Evolutionary conservation across 2,888 invertebrate genomes (phyloP).

Genomic region (Aquatica leii): DNA sequence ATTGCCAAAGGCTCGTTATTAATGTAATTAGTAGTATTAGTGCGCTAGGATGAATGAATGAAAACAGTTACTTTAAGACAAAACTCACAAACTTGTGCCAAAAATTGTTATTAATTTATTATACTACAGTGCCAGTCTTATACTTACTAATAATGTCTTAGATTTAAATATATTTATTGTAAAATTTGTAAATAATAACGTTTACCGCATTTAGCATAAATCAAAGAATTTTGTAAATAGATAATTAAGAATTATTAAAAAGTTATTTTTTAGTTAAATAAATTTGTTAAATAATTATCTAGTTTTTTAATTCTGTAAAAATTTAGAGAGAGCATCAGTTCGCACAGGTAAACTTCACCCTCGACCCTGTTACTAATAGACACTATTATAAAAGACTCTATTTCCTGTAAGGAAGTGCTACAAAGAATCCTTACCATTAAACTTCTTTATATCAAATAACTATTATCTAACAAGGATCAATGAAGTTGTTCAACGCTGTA

Average conservation of each 20-base stretch:
- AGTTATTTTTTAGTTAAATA: constrained; percentile 21
- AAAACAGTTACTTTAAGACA: not conserved
- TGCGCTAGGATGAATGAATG: constrained; percentile 10
- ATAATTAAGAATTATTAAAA: constrained; percentile 8
- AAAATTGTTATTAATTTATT: constrained; percentile 10
- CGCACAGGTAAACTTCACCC: constrained; percentile 1
- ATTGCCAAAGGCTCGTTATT: constrained; percentile 36
- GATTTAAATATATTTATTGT: constrained; percentile 6
- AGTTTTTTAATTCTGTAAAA: not conserved
- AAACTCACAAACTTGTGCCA: constrained; percentile 6
- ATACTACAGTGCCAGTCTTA: constrained; percentile 22
- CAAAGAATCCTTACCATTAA: constrained; percentile 10
- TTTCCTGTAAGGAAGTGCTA: constrained; percentile 21
- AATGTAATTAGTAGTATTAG: constrained; percentile 20
- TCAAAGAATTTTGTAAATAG: constrained; percentile 15
- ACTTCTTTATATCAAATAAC: not conserved
- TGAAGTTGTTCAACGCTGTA: no score
- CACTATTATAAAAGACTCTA: constrained; percentile 16
- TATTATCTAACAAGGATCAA: not conserved
- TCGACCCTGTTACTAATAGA: constrained; percentile 13
- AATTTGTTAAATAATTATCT: constrained; percentile 3
- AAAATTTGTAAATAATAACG: constrained; percentile 2
- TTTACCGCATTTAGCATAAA: not conserved
- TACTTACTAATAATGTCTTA: constrained; percentile 14
- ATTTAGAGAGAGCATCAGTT: not conserved